Evolutionary conservation across 2,113 vertebrate species (phyloP).

Genomic region (Paramormyrops kingsleyae): DNA sequence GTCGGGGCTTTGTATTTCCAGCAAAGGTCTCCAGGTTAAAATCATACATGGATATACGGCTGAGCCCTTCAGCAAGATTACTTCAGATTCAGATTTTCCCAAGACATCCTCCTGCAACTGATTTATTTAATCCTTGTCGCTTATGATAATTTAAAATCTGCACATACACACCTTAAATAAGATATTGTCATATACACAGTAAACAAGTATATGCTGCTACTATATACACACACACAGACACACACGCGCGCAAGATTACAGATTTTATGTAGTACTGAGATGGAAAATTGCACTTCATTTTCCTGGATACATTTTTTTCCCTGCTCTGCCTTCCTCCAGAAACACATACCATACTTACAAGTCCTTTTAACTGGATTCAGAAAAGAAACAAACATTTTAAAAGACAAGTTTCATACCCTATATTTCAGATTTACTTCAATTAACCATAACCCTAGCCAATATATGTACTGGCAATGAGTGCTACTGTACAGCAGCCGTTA

Average conservation of each 20-base stretch:
- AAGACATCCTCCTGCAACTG: background rate
- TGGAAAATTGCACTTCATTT: background rate
- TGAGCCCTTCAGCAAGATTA: background rate
- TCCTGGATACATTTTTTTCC: background rate
- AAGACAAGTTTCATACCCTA: background rate
- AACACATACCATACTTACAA: background rate
- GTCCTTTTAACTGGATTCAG: background rate
- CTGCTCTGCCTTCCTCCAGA: background rate
- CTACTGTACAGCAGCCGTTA: background rate
- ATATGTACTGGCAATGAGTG: background rate
- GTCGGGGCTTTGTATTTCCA: background rate
- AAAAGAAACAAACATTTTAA: background rate
- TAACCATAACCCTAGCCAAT: background rate
- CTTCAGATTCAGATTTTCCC: background rate
- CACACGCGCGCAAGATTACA: background rate
- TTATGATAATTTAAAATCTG: background rate
- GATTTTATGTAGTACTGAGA: background rate
- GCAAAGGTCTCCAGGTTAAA: background rate
- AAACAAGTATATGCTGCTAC: background rate
- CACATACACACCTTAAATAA: background rate
- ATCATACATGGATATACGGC: background rate
- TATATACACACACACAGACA: background rate
- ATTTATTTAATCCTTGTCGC: background rate
- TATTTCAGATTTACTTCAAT: background rate
- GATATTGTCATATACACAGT: background rate